Evolutionary conservation across 2,797 vertebrate genomes (phyloP), one percentile per base, ranked within the genome.

Genomic region (Peromyscus melanophrys): DNA sequence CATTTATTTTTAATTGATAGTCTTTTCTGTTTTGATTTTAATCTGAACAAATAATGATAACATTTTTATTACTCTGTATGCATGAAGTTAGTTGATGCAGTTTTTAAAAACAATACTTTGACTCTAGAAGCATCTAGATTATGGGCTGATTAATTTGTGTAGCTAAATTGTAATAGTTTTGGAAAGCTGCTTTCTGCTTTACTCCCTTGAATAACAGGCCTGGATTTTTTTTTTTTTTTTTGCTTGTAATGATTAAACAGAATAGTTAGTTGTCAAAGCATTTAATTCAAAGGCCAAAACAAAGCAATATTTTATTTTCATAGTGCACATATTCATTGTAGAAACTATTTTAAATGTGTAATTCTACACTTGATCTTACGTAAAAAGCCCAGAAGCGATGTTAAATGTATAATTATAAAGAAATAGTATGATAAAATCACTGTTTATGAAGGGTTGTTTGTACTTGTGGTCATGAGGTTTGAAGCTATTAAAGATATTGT

Each of bases 41-140:
- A 97, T 92, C 92, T 98, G 98, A 97, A 92, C 80, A 98, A 98
- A 98, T 98, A 98, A 29, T 91, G 97, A 98, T 98, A 98, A 63
- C 43, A 78, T 92, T 96, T 98, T 98, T 97, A 94, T 92, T 93
- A 14, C 87, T 97, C 87, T 92, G 69, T 93, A 96, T 97, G 87
- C 92, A 92, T 93, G 89, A 91, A 84, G 91, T 96, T 94, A 46
- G 19, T 97, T 97, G 83, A 92, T 96, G 37, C 40, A 69, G 78
- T 97, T 98, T 96, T 95, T 80, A 29, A 96, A 82, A 95, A 94
- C 94, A 96, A 82, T 98, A 89, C 95, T 97, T 98, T 97, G 96
- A 90, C 27, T 76, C n/a, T 82, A 80, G 94, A 96, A 95, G 81
- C 57, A 90, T 90, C 34, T 96, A 89, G 63, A 83, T 95, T 37